phyloP scores from a whole-genome alignment of 2,797 vertebrate genomes.

The Heteromormyrus szaboi region DNA sequence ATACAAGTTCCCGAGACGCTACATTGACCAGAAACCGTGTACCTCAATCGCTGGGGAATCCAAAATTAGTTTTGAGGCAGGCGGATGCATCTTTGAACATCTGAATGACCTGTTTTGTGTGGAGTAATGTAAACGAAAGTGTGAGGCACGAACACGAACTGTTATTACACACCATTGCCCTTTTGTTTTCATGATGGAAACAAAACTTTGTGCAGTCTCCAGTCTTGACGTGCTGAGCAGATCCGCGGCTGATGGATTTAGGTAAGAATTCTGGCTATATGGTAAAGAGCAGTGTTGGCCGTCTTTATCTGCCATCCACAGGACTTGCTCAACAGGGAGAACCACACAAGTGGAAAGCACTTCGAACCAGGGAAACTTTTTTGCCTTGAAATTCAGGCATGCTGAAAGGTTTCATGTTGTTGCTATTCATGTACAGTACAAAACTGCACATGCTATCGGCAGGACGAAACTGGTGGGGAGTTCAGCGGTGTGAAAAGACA shows the following conservation, averaged over 20 bases:
- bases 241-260: not conserved
- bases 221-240: not conserved
- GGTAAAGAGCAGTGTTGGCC: not conserved
- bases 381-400: slow-evolving; percentile 18
- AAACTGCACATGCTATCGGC: not conserved
- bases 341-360: slow-evolving; percentile 41
- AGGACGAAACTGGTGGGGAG: not conserved
- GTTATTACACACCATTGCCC: not conserved
- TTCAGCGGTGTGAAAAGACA: not conserved
- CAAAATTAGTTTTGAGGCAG: not conserved
- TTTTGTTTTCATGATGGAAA: not conserved
- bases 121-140: not conserved
- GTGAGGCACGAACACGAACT: not conserved
- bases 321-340: slow-evolving; percentile 34
- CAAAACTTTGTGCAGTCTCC: not conserved
- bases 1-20: not conserved
- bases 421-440: not conserved
- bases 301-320: not conserved
- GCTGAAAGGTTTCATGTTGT: slow-evolving; percentile 9
- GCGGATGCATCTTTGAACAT: not conserved
- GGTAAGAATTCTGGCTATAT: not conserved
- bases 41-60: not conserved
- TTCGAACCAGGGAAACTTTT: slow-evolving; percentile 31
- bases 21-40: not conserved
- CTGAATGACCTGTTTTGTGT: not conserved